Base-by-base conservation (phyloP, 2,113 vertebrate genomes). In the Pteruthius melanotis region DNA sequence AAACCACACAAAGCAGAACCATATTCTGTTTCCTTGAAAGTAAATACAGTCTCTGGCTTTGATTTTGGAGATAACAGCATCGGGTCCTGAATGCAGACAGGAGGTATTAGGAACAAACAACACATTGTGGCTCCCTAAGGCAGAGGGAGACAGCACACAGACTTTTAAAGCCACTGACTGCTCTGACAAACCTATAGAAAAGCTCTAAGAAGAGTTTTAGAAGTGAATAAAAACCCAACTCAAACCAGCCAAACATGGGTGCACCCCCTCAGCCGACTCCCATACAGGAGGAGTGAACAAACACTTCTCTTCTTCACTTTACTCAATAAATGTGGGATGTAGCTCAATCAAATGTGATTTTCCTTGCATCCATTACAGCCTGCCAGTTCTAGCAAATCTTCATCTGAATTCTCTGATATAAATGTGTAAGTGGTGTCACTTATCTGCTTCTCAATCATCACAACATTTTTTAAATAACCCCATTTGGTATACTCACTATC, bases 111-210 rank as follows among this genome's bases (percentile, higher is more conserved):
- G 69, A 84, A 64, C 57, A 87, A 72, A 49, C 45, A 54, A 1
- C 22, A n/a, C 33, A 15, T 16, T 10, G 8, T 40, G 14, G 26
- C 31, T 90, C 75, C 83, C 50, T 52, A 23, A 76, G 42, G 44
- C 2, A 0, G 60, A 70, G 31, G 28, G 37, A 87, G 33, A 35
- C 2, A n/a, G 33, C 35, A 56, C 6, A 1, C 1, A 28, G 61
- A 31, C 15, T 31, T 81, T 40, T 33, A 26, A 77, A 89, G 72
- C 21, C 65, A 35, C 11, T 54, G 61, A 79, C 11, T 7, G 6
- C 42, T n/a, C 71, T 81, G 33, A 49, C 22, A 81, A 69, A 35
- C 28, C 40, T 31, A 45, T 54, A 88, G 49, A 88, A 75, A 60
- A 39, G n/a, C 33, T 70, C 35, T 9, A n/a, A 47, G 30, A 74